Evolutionary conservation across 2,888 invertebrate genomes (phyloP), one percentile per base, ranked within the genome.

Genomic region (Poecilobothrus nobilitatus): DNA sequence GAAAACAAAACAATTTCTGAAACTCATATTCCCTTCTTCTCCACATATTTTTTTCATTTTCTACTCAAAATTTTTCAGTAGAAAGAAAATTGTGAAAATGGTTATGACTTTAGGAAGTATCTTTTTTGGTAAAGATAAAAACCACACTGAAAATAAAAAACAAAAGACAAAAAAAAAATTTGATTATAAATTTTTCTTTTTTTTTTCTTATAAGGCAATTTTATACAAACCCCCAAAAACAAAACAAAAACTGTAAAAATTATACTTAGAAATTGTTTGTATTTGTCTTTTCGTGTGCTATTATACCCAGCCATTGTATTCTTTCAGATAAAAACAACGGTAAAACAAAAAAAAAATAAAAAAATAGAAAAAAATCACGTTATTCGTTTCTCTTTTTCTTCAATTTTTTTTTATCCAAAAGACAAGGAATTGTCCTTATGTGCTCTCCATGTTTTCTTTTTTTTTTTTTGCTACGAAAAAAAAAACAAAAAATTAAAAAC

Each of bases 91-190:
- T 53, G 53, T 53, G 53, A 53, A 53, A 53, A 53, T 53, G 53
- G 53, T 53, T 53, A 53, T 53, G 53, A 53, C 53, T 53, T 53
- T 53, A 53, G 53, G 53, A 53, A 53, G 53, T 53, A 53, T 53
- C 53, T 53, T 18, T 53, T 53, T 53, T 53, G 53, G 18, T 53
- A 53, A 53, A 53, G 53, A 53, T 53, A 53, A 53, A 53, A 53
- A 18, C 53, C 53, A 53, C 15, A 53, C 53, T 15, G 53, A 6
- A 53, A 18, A n/a, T 6, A 53, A 53, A 53, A 15, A 53, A 9
- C 7, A 53, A n/a, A 53, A 18, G 18, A 53, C 18, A 53, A 53
- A 53, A 53, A 18, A 53, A 10, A 53, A 41, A 12, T 41, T 41
- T 27, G 4, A 2, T 53, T 53, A 15, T 15, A 15, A 18, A 15